Evolutionary conservation across 2,113 vertebrate species (phyloP), one percentile per base, ranked within the genome.

Genomic region (Nothocercus julius): DNA sequence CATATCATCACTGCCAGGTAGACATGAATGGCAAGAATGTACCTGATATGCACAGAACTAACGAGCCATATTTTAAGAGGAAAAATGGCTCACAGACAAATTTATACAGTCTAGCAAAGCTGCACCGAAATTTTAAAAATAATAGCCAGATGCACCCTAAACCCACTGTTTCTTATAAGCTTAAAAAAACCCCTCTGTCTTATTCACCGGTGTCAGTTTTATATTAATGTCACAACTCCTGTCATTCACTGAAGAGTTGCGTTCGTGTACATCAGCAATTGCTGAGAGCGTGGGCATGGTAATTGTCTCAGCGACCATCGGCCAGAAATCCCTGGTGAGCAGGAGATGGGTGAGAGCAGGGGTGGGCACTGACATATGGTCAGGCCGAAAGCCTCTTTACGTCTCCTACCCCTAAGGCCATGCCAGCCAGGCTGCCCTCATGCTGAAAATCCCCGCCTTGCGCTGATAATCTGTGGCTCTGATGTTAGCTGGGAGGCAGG

Each of bases 281-380:
- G 32, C 73, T 77, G 54, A 44, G 21, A 81, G 54, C 1, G 0
- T 4, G 22, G 47, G 18, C 32, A 20, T 27, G 30, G 21, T 63
- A 62, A 66, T n/a, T 69, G 58, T 49, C 30, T 66, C 3, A 0
- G 22, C 44, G 22, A 38, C 7, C 64, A 22, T 2, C 2, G 2
- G 5, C 20, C 34, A 32, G 59, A n/a, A 86, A 81, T 10, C 40
- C 85, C 59, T 68, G 77, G 64, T 0, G 0, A 58, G 27, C 14
- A 20, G 27, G 36, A 58, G 62, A 36, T 32, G 16, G 27, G 32
- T 1, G 3, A 70, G 17, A 62, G 17, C 34, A 53, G 54, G 40
- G 53, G 22, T 76, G 53, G 36, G 28, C 16, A 12, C 0, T 1
- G 47, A 64, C 38, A 7, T 9, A 4, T 5, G 4, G 30, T 27